Evolutionary conservation across 2,113 vertebrate genomes (phyloP).

Genomic region (Nematolebias whitei): DNA sequence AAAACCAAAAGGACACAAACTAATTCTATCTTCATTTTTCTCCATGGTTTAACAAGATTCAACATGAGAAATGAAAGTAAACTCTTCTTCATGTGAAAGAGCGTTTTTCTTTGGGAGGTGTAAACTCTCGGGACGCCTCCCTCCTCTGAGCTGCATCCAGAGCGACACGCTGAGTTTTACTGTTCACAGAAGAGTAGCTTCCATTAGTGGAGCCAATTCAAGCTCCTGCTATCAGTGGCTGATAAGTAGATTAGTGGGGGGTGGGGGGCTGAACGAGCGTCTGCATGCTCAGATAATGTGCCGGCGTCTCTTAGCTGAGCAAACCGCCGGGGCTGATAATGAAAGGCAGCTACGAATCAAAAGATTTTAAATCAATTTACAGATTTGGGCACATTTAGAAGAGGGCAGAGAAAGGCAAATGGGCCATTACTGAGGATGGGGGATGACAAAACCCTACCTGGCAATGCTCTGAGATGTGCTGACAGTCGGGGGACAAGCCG

Average conservation of each 20-base stretch:
- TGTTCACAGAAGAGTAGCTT: slow-evolving; percentile 50
- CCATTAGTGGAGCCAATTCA: slow-evolving; percentile 63
- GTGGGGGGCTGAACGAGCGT: slow-evolving; percentile 24
- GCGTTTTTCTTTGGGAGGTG: not conserved
- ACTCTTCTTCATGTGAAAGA: not conserved
- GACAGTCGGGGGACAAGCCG: slow-evolving; percentile 8
- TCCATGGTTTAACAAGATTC: no score
- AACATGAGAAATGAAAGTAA: no score
- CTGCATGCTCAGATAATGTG: slow-evolving; percentile 62
- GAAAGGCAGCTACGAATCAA: slow-evolving; percentile 55
- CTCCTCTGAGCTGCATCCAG: slow-evolving; percentile 22
- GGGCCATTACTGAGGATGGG: slow-evolving; percentile 17
- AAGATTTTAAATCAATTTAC: slow-evolving; percentile 69
- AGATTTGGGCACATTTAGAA: slow-evolving; percentile 58
- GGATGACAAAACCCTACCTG: not conserved
- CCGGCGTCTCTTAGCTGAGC: slow-evolving; percentile 44
- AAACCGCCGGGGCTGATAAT: slow-evolving; percentile 56
- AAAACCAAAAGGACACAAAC: no score
- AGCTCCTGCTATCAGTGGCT: slow-evolving; percentile 51
- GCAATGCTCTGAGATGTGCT: slow-evolving; percentile 21
- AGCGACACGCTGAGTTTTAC: slow-evolving; percentile 17
- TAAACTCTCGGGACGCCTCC: slow-evolving; percentile 3
- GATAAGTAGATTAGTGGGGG: slow-evolving; percentile 66
- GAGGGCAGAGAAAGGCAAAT: slow-evolving; percentile 41
- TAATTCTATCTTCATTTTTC: no score